Evolutionary conservation across 1,140 invertebrate genomes (phyloP).

Genomic region (Tribolium madens): DNA sequence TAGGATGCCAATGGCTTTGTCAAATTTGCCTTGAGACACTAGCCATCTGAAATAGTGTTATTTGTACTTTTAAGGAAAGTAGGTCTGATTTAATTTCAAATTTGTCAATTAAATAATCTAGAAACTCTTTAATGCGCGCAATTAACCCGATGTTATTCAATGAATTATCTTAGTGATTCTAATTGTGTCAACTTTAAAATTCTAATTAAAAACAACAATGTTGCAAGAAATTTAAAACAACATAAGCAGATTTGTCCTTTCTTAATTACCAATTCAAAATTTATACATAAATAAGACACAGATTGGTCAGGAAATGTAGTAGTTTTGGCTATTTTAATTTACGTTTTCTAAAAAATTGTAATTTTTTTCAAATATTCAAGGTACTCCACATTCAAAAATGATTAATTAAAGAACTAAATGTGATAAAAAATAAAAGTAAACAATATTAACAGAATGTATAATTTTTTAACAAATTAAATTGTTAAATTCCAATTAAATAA

Average conservation of each 20-base stretch:
- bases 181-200: not conserved
- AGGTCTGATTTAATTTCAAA: not conserved
- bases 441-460: too few relatives aligned
- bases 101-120: not conserved
- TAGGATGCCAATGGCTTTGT: conserved; percentile 82
- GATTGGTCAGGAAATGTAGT: not conserved
- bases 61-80: not conserved
- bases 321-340: too few relatives aligned
- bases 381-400: not conserved
- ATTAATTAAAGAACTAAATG: not conserved
- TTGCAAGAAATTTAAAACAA: too few relatives aligned
- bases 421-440: too few relatives aligned
- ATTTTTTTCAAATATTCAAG: not conserved
- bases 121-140: not conserved
- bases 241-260: too few relatives aligned
- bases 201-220: not conserved
- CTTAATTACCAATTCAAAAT: too few relatives aligned
- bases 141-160: not conserved
- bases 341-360: too few relatives aligned
- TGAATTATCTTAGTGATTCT: not conserved
- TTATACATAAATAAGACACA: too few relatives aligned
- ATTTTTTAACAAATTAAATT: too few relatives aligned
- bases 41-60: conserved; percentile 75
- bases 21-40: conserved; percentile 83
- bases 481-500: too few relatives aligned